Evolutionary conservation across 2,113 vertebrate species (phyloP).

Genomic region (Epinephelus fuscoguttatus): DNA sequence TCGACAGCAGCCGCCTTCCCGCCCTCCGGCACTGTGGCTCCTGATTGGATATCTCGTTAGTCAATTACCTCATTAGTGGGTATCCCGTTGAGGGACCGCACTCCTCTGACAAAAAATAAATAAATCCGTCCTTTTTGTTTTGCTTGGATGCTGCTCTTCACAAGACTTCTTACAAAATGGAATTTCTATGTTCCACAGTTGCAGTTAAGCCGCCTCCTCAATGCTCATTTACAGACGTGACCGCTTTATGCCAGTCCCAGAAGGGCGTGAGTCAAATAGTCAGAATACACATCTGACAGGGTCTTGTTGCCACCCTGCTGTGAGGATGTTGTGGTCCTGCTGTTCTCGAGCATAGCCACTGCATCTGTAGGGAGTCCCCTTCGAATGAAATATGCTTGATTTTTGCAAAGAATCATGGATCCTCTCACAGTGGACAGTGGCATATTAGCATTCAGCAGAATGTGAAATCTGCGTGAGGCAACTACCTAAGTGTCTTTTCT

Average conservation of each 20-base stretch:
- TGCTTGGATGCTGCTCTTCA: constrained; percentile 25
- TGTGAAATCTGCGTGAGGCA: constrained; percentile 7
- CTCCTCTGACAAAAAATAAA: constrained; percentile 42
- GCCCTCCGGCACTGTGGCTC: constrained; percentile 57
- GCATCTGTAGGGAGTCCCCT: constrained; percentile 18
- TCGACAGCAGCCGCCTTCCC: constrained; percentile 64
- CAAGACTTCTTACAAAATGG: constrained; percentile 23
- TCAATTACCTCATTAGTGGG: constrained; percentile 72
- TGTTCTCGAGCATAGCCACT: constrained; percentile 27
- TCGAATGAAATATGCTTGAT: constrained; percentile 24
- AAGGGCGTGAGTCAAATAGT: constrained; percentile 57
- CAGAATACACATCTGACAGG: constrained; percentile 57
- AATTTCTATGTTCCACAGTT: constrained; percentile 26
- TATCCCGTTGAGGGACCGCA: constrained; percentile 49
- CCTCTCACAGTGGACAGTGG: constrained; percentile 10
- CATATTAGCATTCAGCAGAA: constrained; percentile 3
- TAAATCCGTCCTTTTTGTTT: constrained; percentile 42
- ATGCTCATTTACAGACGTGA: constrained; percentile 45
- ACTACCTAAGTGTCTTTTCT: not conserved
- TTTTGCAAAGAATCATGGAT: not conserved
- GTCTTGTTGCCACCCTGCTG: constrained; percentile 36
- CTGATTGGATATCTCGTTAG: constrained; percentile 77
- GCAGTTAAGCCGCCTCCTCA: constrained; percentile 39
- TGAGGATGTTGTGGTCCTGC: constrained; percentile 20
- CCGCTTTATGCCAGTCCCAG: constrained; percentile 55